Evolutionary conservation across 2,888 invertebrate species (phyloP).

Genomic region (Drosophila affinis): DNA sequence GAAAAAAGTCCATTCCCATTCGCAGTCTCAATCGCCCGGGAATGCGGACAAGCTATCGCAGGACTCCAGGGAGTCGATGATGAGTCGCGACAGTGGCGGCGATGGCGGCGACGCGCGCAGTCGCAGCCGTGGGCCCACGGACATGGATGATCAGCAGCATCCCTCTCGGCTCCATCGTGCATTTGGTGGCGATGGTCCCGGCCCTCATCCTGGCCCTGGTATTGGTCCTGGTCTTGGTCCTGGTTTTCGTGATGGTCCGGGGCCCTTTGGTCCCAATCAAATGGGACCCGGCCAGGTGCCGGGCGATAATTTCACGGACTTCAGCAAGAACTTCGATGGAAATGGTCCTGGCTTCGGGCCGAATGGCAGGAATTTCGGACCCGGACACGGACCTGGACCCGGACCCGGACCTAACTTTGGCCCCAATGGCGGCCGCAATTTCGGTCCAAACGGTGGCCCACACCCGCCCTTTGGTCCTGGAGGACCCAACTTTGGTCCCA

Average conservation of each 20-base stretch:
- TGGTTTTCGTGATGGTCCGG: not conserved
- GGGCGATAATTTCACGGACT: constrained; percentile 30
- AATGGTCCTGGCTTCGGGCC: constrained; percentile 27
- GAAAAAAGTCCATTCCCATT: constrained; percentile 47
- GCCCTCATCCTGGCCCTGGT: not conserved
- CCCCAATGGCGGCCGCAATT: constrained; percentile 39
- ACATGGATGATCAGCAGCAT: not conserved
- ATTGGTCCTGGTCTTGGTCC: constrained; percentile 12
- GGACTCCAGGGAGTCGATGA: constrained; percentile 12
- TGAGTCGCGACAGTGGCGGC: constrained; percentile 3
- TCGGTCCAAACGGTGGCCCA: not conserved
- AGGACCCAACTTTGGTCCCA: constrained; percentile 30
- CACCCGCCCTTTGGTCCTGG: constrained; percentile 15
- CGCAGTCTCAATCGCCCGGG: not conserved
- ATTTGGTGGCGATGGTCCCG: constrained; percentile 9
- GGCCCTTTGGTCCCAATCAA: constrained; percentile 15
- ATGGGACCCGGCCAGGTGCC: not conserved
- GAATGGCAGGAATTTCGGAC: constrained; percentile 28
- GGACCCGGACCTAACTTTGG: constrained; percentile 36
- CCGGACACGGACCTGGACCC: constrained; percentile 8
- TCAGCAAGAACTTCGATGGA: constrained; percentile 17
- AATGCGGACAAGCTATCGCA: constrained; percentile 1
- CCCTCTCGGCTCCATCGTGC: not conserved
- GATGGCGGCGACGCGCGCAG: not conserved
- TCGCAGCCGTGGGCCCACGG: not conserved